phyloP scores from a whole-genome alignment of 1,140 invertebrate species.

The Formica exsecta region DNA sequence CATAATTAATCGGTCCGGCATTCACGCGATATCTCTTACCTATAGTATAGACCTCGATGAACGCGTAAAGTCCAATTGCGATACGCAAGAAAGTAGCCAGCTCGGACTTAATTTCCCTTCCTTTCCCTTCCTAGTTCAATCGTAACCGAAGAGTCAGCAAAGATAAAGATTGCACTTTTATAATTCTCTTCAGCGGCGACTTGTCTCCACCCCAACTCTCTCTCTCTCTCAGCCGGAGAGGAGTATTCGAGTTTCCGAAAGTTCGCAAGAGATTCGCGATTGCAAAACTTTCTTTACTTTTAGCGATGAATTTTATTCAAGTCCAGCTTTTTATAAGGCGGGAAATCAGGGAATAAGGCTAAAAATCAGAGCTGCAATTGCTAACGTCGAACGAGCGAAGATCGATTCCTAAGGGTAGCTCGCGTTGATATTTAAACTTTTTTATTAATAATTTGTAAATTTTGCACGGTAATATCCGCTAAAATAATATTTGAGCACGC shows the following conservation, averaged over 20 bases:
- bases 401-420: not conserved
- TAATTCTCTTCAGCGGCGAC: constrained; percentile 48
- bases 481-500: constrained; percentile 27
- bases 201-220: not conserved
- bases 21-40: constrained; percentile 12
- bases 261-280: constrained; percentile 50
- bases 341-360: not conserved
- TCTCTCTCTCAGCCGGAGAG: constrained; percentile 27
- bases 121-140: not conserved
- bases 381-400: not conserved
- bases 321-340: not conserved
- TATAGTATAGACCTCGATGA: not conserved
- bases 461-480: not conserved
- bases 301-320: constrained; percentile 48
- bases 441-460: not conserved
- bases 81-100: constrained; percentile 21
- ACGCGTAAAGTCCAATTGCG: constrained; percentile 7
- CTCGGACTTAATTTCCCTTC: constrained; percentile 16
- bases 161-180: constrained; percentile 50
- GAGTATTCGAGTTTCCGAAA: constrained; percentile 27
- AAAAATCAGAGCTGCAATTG: not conserved
- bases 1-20: constrained; percentile 65
- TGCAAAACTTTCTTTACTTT: constrained; percentile 48
- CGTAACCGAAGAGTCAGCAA: constrained; percentile 31
- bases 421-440: not conserved